These are phyloP conservation scores for Lepidotrigona ventralis DNA, from an alignment of 1,140 invertebrate species.

Conservation along the genomic window DNA sequence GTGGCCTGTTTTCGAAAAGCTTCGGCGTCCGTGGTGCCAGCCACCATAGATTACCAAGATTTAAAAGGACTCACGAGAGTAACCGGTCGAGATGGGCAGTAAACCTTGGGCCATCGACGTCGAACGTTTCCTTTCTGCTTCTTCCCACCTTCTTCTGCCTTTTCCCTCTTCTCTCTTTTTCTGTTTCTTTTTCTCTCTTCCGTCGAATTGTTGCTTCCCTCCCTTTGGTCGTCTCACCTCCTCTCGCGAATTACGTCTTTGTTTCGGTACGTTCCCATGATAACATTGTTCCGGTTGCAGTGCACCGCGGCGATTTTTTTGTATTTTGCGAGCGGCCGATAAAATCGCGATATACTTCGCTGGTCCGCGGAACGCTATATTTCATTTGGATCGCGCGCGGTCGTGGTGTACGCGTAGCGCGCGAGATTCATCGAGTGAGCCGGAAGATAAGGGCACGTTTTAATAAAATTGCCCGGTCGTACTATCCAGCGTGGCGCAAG, in stretches of 20 bases:
- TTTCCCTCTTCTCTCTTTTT: background rate
- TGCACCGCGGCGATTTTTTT: background rate
- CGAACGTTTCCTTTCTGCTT: conserved; percentile 64
- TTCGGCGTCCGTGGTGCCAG: conserved; percentile 53
- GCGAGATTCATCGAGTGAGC: background rate
- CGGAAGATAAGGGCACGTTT: conserved; percentile 29
- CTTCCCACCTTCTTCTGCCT: conserved; percentile 20
- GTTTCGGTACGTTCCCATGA: conserved; percentile 56
- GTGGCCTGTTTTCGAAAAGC: conserved; percentile 59
- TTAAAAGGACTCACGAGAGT: conserved; percentile 69
- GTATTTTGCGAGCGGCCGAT: conserved; percentile 51
- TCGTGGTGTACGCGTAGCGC: background rate
- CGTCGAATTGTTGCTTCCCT: background rate
- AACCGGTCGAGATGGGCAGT: conserved; percentile 68
- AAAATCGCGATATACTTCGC: conserved; percentile 46
- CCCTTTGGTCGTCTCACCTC: conserved; percentile 8
- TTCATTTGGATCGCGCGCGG: conserved; percentile 22
- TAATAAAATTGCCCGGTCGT: conserved; percentile 32
- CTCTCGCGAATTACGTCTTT: conserved; percentile 38
- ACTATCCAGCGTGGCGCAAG: background rate
- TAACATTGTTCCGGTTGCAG: conserved; percentile 35
- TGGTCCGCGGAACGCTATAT: conserved; percentile 21
- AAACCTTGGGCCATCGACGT: conserved; percentile 68
- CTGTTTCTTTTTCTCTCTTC: no score
- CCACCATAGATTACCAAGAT: conserved; percentile 65